Evolutionary conservation across 2,113 vertebrate species (phyloP).

Genomic region (Myrmecobius fasciatus): DNA sequence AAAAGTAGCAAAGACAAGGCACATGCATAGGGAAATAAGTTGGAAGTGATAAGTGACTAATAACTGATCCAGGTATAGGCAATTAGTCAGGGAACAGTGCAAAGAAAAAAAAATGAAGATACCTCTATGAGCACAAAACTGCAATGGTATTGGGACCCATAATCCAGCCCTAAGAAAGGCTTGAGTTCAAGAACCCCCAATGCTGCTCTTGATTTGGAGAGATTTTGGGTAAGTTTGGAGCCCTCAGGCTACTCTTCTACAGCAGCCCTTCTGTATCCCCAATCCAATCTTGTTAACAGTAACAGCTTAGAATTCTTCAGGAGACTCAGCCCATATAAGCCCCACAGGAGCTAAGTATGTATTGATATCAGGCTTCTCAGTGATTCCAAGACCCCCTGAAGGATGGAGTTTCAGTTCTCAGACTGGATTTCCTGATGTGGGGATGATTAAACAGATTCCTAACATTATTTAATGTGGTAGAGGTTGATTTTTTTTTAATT

Average conservation of each 20-base stretch:
- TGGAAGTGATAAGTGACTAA: background rate
- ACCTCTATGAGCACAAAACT: background rate
- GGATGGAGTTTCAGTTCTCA: background rate
- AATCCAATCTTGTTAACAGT: background rate
- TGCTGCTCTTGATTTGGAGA: no score
- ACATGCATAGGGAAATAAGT: background rate
- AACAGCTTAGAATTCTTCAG: background rate
- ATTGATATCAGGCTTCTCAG: background rate
- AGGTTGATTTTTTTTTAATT: background rate
- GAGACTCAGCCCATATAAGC: background rate
- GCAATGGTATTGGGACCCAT: background rate
- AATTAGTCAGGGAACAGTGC: background rate
- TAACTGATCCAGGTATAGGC: background rate
- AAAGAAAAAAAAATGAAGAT: background rate
- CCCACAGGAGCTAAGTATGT: background rate
- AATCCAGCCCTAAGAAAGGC: background rate
- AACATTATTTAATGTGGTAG: conserved; percentile 2
- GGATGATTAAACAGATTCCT: background rate
- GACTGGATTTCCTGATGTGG: conserved; percentile 4
- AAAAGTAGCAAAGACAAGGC: background rate
- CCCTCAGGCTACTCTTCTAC: background rate
- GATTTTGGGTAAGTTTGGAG: background rate
- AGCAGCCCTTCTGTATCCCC: accelerated
- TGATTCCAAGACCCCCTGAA: background rate
- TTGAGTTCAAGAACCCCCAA: background rate